phyloP scores from a whole-genome alignment of 1,140 invertebrate species.

The Lamellibrachia luymesi region DNA sequence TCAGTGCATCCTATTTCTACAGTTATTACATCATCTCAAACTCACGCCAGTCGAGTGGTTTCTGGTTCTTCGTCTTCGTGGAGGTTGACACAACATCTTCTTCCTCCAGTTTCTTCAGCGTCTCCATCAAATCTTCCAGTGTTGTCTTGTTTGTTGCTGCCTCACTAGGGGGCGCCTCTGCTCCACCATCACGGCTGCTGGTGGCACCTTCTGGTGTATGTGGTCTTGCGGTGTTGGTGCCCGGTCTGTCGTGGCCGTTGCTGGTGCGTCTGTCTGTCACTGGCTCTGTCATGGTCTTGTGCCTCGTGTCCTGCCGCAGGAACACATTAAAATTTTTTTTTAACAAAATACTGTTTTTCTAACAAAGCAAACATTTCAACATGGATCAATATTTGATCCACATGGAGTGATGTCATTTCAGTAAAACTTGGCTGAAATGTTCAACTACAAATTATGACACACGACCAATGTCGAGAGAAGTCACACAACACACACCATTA shows the following conservation, averaged over 20 bases:
- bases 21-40: not conserved
- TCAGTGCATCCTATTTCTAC: too few species aligned
- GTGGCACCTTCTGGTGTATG: not conserved
- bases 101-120: slow-evolving; percentile 52
- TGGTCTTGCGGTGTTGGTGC: not conserved
- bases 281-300: not conserved
- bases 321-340: not conserved
- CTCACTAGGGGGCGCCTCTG: not conserved
- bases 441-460: too few species aligned
- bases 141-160: slow-evolving; percentile 39
- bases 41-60: slow-evolving; percentile 46
- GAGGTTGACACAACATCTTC: slow-evolving; percentile 45
- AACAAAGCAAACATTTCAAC: too few species aligned
- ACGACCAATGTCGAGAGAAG: too few species aligned
- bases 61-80: slow-evolving; percentile 40
- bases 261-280: not conserved
- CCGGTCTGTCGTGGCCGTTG: not conserved
- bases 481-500: too few species aligned
- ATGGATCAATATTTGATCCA: too few species aligned
- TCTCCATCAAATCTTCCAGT: slow-evolving; percentile 52
- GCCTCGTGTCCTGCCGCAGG: not conserved
- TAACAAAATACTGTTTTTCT: too few species aligned
- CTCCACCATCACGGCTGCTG: not conserved
- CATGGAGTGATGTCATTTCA: too few species aligned
- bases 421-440: too few species aligned